Base-by-base conservation (phyloP, 2,888 invertebrate genomes). In the Hemaris fuciformis region DNA sequence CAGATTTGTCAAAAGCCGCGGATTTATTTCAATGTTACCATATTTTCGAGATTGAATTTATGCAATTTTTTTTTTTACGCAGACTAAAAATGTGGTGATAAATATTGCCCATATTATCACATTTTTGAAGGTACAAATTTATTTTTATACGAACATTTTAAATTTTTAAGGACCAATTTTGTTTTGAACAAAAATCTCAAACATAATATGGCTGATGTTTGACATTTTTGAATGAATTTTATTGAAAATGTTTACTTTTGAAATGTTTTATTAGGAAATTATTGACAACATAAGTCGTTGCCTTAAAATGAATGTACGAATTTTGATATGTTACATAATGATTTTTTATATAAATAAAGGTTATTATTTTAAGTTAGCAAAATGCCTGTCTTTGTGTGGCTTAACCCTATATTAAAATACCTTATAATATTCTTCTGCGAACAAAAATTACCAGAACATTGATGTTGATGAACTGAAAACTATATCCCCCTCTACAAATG, bases 151-250 rank as follows among this genome's bases (percentile, higher is more conserved):
- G 46, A 68, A 63, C 25, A 61, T 64, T 57, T 62, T 57, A 60
- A 64, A 60, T 69, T 62, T 63, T 63, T 63, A 64, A 45, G 43
- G 81, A 79, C 74, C 79, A 8, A 82, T 81, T 74, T 74, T 75
- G 70, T 67, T 74, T 75, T 68, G 69, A 67, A 67, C 83, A 89
- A 91, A 91, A 91, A 90, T 91, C 85, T 91, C 88, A 85, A 83
- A 80, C 81, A 75, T 69, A 77, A 77, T 73, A 91, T 91, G 91
- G 91, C 91, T 91, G 91, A 88, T 84, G 83, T 80, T 85, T 86
- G 91, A 91, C 81, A 88, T 91, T 91, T 91, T 91, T 91, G 85
- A 74, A 59, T 13, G 38, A 38, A 10, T 38, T 27, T 27, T 38
- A n/a, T 13, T 8, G 38, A 10, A 67, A 70, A 56, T 63, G 42